phyloP scores from a whole-genome alignment of 1,140 invertebrate species.

The Pseudobourletiella spinata region DNA sequence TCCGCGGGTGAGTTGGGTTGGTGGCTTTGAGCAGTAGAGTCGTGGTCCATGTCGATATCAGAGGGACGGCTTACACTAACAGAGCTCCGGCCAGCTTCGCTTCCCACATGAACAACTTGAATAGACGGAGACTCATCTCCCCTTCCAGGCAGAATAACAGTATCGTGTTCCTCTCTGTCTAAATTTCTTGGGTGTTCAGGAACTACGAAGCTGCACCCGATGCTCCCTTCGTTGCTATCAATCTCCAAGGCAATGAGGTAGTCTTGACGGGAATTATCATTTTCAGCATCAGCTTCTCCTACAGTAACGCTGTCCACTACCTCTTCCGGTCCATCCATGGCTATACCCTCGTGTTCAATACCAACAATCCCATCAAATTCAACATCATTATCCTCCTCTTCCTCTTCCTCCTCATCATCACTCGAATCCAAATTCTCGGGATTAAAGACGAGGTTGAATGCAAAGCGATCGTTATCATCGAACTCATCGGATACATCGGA shows the following conservation, averaged over 20 bases:
- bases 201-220: not conserved
- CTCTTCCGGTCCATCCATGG: too few relatives aligned
- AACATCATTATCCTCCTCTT: not conserved
- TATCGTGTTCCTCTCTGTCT: too few relatives aligned
- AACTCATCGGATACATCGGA: not conserved
- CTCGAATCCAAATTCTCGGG: not conserved
- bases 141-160: not conserved
- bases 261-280: not conserved
- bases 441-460: slow-evolving; percentile 5
- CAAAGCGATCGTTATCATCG: slow-evolving; percentile 6
- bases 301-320: not conserved
- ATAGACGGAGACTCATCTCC: not conserved
- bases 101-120: too few relatives aligned
- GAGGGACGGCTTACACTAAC: too few relatives aligned
- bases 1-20: not conserved
- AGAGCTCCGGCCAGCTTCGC: too few relatives aligned
- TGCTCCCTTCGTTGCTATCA: not conserved
- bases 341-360: too few relatives aligned
- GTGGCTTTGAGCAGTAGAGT: not conserved
- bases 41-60: not conserved
- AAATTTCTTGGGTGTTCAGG: too few relatives aligned
- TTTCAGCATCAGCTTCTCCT: not conserved
- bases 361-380: not conserved
- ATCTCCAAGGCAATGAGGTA: not conserved
- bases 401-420: not conserved